These are phyloP conservation scores for Actias luna DNA, from an alignment of 2,888 invertebrate genomes.

Conservation along the genomic window DNA sequence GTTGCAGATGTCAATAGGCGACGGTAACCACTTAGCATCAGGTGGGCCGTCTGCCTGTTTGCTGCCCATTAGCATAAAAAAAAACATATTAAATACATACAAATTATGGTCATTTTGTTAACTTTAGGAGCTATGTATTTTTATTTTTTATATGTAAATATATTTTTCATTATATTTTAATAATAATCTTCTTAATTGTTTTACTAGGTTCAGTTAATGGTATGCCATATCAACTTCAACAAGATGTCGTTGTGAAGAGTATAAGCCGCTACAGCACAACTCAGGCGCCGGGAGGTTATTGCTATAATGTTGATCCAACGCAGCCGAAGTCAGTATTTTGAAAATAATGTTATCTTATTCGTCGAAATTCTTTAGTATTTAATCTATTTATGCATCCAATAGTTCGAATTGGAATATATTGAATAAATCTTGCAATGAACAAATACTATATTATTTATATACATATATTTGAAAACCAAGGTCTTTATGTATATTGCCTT, in stretches of 20 bases:
- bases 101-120: too few relatives aligned
- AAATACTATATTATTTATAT: conserved; percentile 2
- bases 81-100: too few relatives aligned
- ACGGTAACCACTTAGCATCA: too few relatives aligned
- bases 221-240: conserved; percentile 70
- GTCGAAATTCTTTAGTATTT: background rate
- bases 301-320: conserved; percentile 77
- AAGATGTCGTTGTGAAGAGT: conserved; percentile 76
- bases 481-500: too few relatives aligned
- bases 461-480: too few relatives aligned
- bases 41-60: too few relatives aligned
- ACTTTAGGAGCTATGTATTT: too few relatives aligned
- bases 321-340: conserved; percentile 76
- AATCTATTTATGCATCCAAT: background rate
- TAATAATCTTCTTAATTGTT: background rate
- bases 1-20: too few relatives aligned
- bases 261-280: conserved; percentile 75
- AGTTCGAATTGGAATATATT: background rate
- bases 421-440: background rate
- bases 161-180: background rate
- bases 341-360: background rate
- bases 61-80: too few relatives aligned
- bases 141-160: background rate
- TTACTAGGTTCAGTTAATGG: conserved; percentile 67
- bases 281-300: conserved; percentile 74